Evolutionary conservation across 1,140 invertebrate genomes (phyloP), one percentile per base, ranked within the genome.

Genomic region (Trichonephila clavipes): DNA sequence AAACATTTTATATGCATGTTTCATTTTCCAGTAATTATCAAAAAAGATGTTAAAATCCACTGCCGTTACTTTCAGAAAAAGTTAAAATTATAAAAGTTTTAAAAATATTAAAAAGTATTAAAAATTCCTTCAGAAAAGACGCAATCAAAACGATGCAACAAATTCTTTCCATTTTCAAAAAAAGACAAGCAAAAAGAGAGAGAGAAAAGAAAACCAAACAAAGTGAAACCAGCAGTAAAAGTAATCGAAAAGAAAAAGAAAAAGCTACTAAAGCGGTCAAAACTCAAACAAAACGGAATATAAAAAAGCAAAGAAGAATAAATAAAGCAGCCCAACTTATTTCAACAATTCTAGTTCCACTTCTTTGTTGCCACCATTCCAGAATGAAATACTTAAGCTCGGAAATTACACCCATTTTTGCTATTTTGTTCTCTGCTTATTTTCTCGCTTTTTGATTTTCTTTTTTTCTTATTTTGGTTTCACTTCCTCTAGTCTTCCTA

Each of bases 371-470:
- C 87, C 87, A 72, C 87, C 66, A 69, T 72, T 89, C 87, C n/a
- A 58, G 66, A 89, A 58, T 72, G 64, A 89, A 89, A 89, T 89
- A 89, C 87, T 89, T 89, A 89, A 72, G 87, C 87, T 72, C 44
- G 64, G 87, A 89, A 89, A 89, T 89, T 89, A 89, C 87, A 72
- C 87, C 59, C 87, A 89, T 89, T 89, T 59, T 89, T 89, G 62
- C 87, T 69, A n/a, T 58, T 58, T 89, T 72, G 19, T 72, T 89
- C 85, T 58, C 44, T 64, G 28, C 58, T 87, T 87, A 62, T 19
- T 58, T 58, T 18, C 40, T 72, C 24, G 85, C 61, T 64, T 61
- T 28, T 87, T 58, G 16, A 28, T 87, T 40, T 81, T 34, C 19
- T 51, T 81, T 66, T 44, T 94, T 51, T 34, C 19, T 64, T 62